Conservation (phyloP, 2,113 vertebrate genomes). For the Haliaeetus leucogaster region DNA sequence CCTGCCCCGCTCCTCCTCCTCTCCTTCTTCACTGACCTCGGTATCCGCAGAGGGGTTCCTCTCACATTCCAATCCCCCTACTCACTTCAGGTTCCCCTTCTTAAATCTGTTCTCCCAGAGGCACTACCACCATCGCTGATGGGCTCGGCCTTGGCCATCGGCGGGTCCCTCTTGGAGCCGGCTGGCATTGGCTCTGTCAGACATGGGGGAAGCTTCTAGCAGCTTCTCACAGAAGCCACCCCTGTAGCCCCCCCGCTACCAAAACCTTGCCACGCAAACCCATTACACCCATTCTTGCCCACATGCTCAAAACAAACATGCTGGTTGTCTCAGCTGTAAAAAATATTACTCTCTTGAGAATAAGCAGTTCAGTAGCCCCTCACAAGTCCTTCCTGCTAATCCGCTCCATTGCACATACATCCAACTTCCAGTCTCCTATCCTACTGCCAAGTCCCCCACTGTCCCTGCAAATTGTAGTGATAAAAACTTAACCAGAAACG, state of each 20-base stretch:
- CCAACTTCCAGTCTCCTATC: neutral
- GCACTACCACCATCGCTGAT: rapidly evolving
- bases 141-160: no score
- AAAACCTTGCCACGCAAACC: neutral
- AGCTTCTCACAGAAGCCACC: neutral
- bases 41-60: no score
- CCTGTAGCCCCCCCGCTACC: no score
- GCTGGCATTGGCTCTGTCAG: no score
- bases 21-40: neutral
- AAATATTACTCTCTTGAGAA: neutral
- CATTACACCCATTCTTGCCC: neutral
- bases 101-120: neutral
- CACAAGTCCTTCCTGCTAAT: neutral
- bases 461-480: neutral
- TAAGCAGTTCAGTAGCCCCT: neutral
- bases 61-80: no score
- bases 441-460: neutral
- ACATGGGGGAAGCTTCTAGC: no score
- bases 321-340: neutral
- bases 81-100: no score
- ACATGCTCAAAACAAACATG: neutral
- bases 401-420: no score
- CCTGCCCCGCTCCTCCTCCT: neutral
- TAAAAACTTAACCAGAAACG: neutral
- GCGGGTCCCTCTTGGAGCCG: no score